phyloP scores from a whole-genome alignment of 2,888 invertebrate species.

The Rotaria sp. region DNA sequence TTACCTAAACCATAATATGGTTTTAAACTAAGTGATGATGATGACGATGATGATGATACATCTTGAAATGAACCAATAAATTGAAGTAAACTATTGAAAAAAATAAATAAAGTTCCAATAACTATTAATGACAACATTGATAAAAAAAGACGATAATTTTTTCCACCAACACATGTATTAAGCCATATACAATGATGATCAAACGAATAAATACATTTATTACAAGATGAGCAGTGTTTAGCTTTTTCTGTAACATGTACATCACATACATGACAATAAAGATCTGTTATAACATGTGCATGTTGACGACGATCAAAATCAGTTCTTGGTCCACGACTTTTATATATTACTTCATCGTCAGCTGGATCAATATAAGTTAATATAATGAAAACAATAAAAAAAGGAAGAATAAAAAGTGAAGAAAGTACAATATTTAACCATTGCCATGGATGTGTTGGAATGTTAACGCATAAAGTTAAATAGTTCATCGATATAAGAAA shows the following conservation, averaged over 20 bases:
- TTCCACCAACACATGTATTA: background rate
- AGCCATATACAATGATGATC: constrained; percentile 3
- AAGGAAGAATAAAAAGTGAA: background rate
- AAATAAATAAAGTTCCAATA: background rate
- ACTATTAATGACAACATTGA: background rate
- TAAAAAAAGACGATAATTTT: background rate
- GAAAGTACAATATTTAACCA: background rate
- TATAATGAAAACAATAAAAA: background rate
- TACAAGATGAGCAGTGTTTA: background rate
- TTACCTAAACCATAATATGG: background rate
- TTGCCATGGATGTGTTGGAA: background rate
- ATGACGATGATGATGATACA: background rate
- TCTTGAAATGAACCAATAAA: background rate
- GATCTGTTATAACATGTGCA: background rate
- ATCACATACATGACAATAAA: background rate
- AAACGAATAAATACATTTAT: background rate
- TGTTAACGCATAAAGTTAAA: background rate
- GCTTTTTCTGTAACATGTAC: background rate
- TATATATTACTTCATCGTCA: background rate
- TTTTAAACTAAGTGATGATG: background rate
- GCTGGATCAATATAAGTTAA: background rate
- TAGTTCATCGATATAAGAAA: background rate
- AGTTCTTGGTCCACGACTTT: background rate
- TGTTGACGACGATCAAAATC: background rate
- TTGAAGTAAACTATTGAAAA: background rate